Percentiles rank a stretch among this genome's conserved stretches.
phyloP scores from a whole-genome alignment of 2,797 vertebrate genomes.

The Mycteria americana region DNA sequence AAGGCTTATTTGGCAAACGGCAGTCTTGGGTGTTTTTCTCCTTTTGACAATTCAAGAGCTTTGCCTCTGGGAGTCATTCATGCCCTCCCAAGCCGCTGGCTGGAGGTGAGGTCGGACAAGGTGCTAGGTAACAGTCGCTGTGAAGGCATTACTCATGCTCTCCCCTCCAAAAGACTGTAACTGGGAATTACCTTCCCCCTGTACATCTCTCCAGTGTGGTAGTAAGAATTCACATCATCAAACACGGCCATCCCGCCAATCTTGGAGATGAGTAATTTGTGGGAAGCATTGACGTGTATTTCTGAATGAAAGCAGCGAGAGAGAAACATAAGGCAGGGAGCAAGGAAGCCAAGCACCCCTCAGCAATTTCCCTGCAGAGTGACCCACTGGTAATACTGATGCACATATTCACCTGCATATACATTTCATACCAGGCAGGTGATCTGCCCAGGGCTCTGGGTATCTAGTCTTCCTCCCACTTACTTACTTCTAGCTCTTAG shows the following conservation, averaged over 20 bases:
- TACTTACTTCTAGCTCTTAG: neutral
- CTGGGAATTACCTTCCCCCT: constrained; percentile 52
- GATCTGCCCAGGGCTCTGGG: neutral
- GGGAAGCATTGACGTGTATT: neutral
- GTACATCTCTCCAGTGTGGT: constrained; percentile 44
- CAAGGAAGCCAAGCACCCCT: neutral
- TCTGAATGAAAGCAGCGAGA: neutral
- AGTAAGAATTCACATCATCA: constrained; percentile 41
- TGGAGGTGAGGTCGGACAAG: neutral
- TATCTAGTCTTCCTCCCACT: neutral
- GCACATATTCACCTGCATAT: neutral
- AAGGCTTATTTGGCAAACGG: neutral
- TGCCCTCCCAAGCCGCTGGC: neutral
- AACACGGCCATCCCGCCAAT: constrained; percentile 7
- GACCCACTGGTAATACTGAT: neutral
- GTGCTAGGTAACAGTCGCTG: neutral
- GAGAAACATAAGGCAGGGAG: neutral
- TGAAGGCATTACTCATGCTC: rapidly evolving
- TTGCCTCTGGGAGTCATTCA: neutral
- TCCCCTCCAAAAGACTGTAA: neutral
- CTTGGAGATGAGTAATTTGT: constrained; percentile 41
- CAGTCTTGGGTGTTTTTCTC: neutral
- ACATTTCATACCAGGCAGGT: neutral
- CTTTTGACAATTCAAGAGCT: neutral
- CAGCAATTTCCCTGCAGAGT: neutral